These are phyloP conservation scores for Drosophila percnosoma DNA, from an alignment of 2,888 invertebrate species.

Conservation along the genomic window DNA sequence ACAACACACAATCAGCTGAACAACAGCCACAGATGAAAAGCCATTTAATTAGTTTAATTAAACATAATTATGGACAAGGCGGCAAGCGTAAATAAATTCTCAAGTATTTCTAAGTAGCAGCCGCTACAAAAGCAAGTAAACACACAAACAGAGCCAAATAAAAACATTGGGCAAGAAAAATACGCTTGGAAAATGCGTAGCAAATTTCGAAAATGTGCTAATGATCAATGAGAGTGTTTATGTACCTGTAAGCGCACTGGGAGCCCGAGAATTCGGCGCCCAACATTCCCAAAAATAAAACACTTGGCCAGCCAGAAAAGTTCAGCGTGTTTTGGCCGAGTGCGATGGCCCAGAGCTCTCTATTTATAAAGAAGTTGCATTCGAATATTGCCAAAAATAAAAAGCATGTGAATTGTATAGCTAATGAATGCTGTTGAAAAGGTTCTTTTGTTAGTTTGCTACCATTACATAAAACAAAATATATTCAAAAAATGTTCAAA, in stretches of 20 bases:
- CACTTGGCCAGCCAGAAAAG: constrained; percentile 47
- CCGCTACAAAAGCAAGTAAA: constrained; percentile 32
- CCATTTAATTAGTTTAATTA: constrained; percentile 74
- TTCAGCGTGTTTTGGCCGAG: constrained; percentile 48
- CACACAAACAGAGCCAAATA: constrained; percentile 22
- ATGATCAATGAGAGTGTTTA: constrained; percentile 38
- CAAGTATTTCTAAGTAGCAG: constrained; percentile 29
- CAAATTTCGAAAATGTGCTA: constrained; percentile 27
- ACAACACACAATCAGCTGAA: constrained; percentile 3
- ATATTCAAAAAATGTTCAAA: accelerated
- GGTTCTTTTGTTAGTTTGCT: background rate
- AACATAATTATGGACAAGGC: constrained; percentile 69
- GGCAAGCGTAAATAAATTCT: constrained; percentile 35
- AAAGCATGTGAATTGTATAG: background rate
- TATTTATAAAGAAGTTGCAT: constrained; percentile 58
- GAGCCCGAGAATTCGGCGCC: constrained; percentile 27
- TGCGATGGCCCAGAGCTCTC: constrained; percentile 52
- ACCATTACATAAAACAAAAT: background rate
- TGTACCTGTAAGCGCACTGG: constrained; percentile 26
- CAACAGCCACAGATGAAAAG: constrained; percentile 45
- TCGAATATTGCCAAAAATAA: constrained; percentile 31
- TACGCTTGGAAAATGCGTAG: constrained; percentile 38
- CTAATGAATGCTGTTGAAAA: constrained; percentile 1
- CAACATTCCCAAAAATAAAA: constrained; percentile 43
- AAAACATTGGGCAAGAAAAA: constrained; percentile 12